Percentiles rank a stretch among this genome's conserved stretches.
Conservation (phyloP, 1,140 invertebrate genomes). For the Daktulosphaira vitifoliae region DNA sequence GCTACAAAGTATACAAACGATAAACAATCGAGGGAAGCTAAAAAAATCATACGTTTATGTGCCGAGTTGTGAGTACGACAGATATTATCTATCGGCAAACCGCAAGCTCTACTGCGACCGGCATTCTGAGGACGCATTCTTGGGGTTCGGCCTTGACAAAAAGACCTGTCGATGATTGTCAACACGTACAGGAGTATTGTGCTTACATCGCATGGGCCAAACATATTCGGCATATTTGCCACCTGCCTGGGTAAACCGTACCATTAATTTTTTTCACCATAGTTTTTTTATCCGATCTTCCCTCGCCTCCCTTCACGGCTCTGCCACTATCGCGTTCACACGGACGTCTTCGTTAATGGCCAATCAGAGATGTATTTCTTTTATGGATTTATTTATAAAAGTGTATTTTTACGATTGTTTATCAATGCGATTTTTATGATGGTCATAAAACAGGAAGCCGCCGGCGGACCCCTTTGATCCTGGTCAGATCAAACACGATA, state of each 20-base stretch:
- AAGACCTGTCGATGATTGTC: constrained; percentile 32
- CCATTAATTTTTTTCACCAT: background rate
- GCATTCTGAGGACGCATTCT: constrained; percentile 18
- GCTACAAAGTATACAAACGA: background rate
- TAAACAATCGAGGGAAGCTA: background rate
- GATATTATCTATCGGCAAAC: background rate
- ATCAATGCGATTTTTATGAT: constrained; percentile 33
- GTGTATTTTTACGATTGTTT: constrained; percentile 33
- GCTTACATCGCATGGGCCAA: constrained; percentile 2
- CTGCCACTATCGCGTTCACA: constrained; percentile 1
- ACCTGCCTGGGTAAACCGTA: constrained; percentile 8
- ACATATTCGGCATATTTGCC: constrained; percentile 31
- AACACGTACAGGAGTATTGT: constrained; percentile 7
- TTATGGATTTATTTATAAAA: constrained; percentile 34
- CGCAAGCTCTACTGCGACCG: background rate
- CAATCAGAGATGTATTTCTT: constrained; percentile 13
- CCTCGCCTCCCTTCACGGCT: background rate
- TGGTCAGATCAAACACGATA: constrained; percentile 32
- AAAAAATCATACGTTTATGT: constrained; percentile 5
- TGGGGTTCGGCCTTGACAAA: constrained; percentile 18
- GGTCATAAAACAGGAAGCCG: constrained; percentile 31
- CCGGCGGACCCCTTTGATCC: constrained; percentile 30
- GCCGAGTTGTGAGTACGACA: background rate
- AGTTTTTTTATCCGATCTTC: background rate
- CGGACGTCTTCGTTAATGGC: background rate